Base-by-base conservation (phyloP, 2,888 invertebrate species). In the Pocota personata region DNA sequence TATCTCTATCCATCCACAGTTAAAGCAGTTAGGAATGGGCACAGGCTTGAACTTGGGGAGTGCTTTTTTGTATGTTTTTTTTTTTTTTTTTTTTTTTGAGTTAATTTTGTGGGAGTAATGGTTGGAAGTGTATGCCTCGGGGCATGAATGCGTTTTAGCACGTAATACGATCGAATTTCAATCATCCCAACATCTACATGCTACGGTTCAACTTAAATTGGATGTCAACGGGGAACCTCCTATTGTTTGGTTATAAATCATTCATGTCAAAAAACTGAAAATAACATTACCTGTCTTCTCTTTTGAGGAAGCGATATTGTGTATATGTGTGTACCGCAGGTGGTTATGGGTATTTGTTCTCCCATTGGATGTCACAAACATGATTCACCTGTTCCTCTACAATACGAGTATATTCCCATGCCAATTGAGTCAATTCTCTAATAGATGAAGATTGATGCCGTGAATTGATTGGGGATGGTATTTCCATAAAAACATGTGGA, bases 21-120 rank as follows among this genome's bases (percentile, higher is more conserved):
- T 30, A 10, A 8, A 12, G 8, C 43, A 35, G 30, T 58, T 12
- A 37, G 19, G 16, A 32, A 55, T 48, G 37, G 58, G 19, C 37
- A 66, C 46, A 60, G 30, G 37, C 60, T 43, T 69, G 60, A 77
- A 77, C 60, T 60, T 69, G 52, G 24, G 52, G 60, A 69, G 60
- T 40, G 32, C 4, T 32, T 21, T 43, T 48, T 43, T 48, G n/a
- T n/a, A n/a, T n/a, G n/a, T 37, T 16, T 32, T 30, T 32, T 35
- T 69, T 37, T 50, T 50, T 69, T 8, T 24, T 27, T 14, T 16
- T 40, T 3, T 16, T 50, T 10, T n/a, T 24, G 5, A 8, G 12
- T 19, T 43, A 24, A 10, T 12, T 52, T 62, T 43, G 69, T 71
- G 52, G 60, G 69, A 62, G 60, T 43, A 30, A 35, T 32, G 32